phyloP scores from a whole-genome alignment of 2,797 vertebrate species.

The Scarus forsteni region DNA sequence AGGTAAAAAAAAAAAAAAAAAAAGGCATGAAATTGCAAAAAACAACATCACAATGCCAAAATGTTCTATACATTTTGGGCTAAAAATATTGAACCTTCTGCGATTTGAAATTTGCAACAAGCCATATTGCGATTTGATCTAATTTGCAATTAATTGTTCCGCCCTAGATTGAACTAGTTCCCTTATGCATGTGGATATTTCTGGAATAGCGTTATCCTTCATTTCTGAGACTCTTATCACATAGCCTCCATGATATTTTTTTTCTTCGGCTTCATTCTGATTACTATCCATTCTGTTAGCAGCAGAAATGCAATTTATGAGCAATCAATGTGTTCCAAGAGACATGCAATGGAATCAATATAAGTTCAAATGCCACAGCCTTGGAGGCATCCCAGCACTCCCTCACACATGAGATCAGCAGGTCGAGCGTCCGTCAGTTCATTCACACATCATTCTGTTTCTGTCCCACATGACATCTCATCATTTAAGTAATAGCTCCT shows the following conservation, averaged over 20 bases:
- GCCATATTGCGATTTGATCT: too few relatives aligned
- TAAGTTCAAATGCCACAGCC: constrained; percentile 36
- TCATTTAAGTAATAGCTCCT: constrained; percentile 44
- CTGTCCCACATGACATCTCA: constrained; percentile 37
- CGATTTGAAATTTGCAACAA: too few relatives aligned
- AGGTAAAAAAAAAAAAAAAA: too few relatives aligned
- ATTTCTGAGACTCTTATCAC: too few relatives aligned
- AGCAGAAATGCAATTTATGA: constrained; percentile 43
- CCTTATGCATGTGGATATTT: too few relatives aligned
- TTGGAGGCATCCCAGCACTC: constrained; percentile 11
- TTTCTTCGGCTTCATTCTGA: constrained; percentile 2
- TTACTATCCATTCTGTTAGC: not conserved
- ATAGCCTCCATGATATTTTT: not conserved
- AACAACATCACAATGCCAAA: too few relatives aligned
- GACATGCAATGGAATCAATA: constrained; percentile 47
- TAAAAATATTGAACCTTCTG: too few relatives aligned
- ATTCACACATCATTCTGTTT: constrained; percentile 21
- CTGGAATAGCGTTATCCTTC: too few relatives aligned
- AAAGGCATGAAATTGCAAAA: too few relatives aligned
- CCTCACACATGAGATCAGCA: constrained; percentile 25
- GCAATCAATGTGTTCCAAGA: constrained; percentile 42
- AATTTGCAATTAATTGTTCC: too few relatives aligned
- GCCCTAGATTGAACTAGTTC: too few relatives aligned
- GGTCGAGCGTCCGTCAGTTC: constrained; percentile 31
- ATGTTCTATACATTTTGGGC: too few relatives aligned